Evolutionary conservation across 2,797 vertebrate species (phyloP).

Genomic region (Aplochiton taeniatus): DNA sequence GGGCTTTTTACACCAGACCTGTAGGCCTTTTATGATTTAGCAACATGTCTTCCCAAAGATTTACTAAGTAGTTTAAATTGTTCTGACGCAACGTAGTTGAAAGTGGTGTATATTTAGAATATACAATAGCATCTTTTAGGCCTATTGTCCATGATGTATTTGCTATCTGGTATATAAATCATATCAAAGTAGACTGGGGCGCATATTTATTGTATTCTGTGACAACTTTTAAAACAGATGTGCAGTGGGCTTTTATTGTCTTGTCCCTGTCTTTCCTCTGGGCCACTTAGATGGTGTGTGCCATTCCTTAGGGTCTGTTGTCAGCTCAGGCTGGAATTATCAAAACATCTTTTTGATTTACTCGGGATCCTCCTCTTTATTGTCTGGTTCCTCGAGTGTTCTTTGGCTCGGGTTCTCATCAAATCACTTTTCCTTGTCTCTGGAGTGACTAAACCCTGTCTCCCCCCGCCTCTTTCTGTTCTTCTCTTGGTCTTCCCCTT

Average conservation of each 20-base stretch:
- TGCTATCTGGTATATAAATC: no score
- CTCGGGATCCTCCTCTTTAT: neutral
- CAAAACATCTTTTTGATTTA: neutral
- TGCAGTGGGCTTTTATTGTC: no score
- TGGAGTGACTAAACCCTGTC: neutral
- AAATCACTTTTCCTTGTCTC: neutral
- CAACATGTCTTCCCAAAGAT: no score
- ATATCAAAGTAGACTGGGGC: no score
- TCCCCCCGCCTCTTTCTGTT: neutral
- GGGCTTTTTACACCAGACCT: neutral
- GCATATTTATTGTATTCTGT: no score
- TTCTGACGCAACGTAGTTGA: no score
- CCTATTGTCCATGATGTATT: no score
- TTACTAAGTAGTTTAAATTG: no score
- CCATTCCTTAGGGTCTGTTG: neutral
- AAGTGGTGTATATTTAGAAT: no score
- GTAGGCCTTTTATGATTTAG: slow-evolving; percentile 28
- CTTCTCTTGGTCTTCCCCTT: neutral
- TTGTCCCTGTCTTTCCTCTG: no score
- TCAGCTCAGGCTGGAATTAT: neutral
- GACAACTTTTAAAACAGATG: neutral
- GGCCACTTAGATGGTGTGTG: no score
- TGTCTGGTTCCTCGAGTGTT: neutral
- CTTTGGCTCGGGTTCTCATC: neutral
- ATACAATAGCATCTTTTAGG: no score